Percentiles rank a stretch among this genome's conserved stretches.
Conservation (phyloP, 2,888 invertebrate species). For the Meiosimyza decipiens region DNA sequence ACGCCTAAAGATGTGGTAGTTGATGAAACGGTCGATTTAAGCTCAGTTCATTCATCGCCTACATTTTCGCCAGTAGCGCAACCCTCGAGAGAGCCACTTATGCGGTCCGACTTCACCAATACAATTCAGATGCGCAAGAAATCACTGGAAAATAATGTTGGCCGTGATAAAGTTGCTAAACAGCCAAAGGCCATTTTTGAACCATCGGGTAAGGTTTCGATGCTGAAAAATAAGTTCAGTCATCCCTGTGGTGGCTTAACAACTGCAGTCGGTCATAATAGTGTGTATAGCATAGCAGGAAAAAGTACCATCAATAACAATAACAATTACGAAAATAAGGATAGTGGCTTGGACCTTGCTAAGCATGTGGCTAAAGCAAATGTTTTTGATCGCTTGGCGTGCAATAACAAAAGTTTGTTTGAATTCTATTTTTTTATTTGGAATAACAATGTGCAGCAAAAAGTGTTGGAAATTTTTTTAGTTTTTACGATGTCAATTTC, state of each 20-base stretch:
- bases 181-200: constrained; percentile 51
- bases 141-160: constrained; percentile 62
- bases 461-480: no score
- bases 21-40: constrained; percentile 9
- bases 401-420: constrained; percentile 51
- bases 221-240: constrained; percentile 62
- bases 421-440: constrained; percentile 16
- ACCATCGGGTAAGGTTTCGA: constrained; percentile 63
- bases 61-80: constrained; percentile 14
- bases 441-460: not conserved
- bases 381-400: constrained; percentile 53
- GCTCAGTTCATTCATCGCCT: constrained; percentile 24
- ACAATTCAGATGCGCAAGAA: constrained; percentile 66
- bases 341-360: constrained; percentile 49
- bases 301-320: constrained; percentile 40
- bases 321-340: constrained; percentile 41
- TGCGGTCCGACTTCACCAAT: constrained; percentile 66
- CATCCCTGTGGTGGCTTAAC: constrained; percentile 31
- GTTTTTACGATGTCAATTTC: no score
- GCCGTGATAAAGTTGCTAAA: constrained; percentile 58
- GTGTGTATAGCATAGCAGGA: constrained; percentile 37
- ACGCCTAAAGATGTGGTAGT: not conserved
- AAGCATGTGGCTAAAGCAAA: constrained; percentile 46
- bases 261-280: not conserved
- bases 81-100: constrained; percentile 54